A percentile compares a stretch with the other conserved stretches of the same genome.
These are phyloP conservation scores for Montifringilla adamsi DNA, from an alignment of 2,113 vertebrate species.

Conservation along the genomic window DNA sequence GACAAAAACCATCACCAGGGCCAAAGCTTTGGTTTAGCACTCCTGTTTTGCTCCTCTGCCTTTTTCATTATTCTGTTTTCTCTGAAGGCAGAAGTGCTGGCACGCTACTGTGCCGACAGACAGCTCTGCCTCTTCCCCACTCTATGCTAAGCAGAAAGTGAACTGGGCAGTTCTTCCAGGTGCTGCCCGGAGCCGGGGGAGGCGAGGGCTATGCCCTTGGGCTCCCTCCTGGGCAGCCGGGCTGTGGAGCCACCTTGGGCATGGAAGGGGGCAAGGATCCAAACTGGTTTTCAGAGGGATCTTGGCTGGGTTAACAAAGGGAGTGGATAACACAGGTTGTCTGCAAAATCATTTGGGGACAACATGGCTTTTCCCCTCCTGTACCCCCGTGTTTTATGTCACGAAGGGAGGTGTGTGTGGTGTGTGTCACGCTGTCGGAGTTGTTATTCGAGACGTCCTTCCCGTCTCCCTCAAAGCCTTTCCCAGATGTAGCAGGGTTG, in stretches of 20 bases:
- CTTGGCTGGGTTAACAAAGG: slow-evolving; percentile 4
- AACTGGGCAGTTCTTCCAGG: slow-evolving; percentile 50
- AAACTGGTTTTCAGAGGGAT: background rate
- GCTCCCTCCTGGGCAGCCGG: background rate
- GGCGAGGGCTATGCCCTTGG: background rate
- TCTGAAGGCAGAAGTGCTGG: background rate
- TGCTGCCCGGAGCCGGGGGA: background rate
- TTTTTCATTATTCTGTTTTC: background rate
- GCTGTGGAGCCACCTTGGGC: background rate
- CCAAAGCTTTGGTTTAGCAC: background rate
- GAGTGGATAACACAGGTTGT: background rate
- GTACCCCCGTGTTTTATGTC: background rate
- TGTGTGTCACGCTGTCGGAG: background rate
- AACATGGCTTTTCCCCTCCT: background rate
- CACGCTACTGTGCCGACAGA: background rate
- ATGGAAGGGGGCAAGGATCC: background rate
- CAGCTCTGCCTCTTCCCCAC: background rate
- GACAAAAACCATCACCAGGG: background rate
- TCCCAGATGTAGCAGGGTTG: background rate
- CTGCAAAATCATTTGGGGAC: background rate
- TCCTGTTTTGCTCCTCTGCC: background rate
- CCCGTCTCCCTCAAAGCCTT: background rate
- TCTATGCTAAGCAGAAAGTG: slow-evolving; percentile 23
- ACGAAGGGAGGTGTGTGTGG: background rate
- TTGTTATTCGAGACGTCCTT: background rate